These are phyloP conservation scores for Propsilocerus akamusi DNA, from an alignment of 1,140 invertebrate species.

Conservation along the genomic window DNA sequence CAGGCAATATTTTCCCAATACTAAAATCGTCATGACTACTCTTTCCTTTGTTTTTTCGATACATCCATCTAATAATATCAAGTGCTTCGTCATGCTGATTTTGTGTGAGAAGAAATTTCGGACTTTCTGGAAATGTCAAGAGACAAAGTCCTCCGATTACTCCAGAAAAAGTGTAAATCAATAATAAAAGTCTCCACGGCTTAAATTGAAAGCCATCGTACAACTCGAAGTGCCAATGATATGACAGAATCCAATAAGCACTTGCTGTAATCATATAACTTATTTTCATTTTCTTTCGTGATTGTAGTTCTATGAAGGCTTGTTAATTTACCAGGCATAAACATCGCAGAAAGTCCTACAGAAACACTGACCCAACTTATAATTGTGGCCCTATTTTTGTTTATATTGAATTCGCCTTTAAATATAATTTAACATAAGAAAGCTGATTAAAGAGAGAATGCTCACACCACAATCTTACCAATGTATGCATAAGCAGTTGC, in stretches of 20 bases:
- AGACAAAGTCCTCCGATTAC: constrained; percentile 32
- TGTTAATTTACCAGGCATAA: constrained; percentile 21
- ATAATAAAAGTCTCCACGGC: constrained; percentile 42
- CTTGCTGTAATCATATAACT: constrained; percentile 31
- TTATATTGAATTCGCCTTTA: constrained; percentile 9
- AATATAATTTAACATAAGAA: too few relatives aligned
- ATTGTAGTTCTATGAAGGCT: too few relatives aligned
- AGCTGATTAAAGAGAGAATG: neutral
- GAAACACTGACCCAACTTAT: constrained; percentile 24
- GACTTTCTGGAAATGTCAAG: constrained; percentile 39
- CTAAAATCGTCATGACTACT: constrained; percentile 12
- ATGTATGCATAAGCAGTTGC: constrained; percentile 23
- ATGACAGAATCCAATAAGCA: constrained; percentile 34
- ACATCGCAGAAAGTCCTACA: constrained; percentile 22
- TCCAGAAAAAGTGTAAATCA: constrained; percentile 35
- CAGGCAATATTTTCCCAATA: constrained; percentile 9
- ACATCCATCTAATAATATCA: constrained; percentile 28
- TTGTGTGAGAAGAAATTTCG: constrained; percentile 35
- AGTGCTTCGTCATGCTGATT: constrained; percentile 26
- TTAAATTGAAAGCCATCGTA: constrained; percentile 20
- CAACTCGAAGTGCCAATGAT: constrained; percentile 18
- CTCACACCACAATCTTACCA: constrained; percentile 13
- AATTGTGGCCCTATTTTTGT: constrained; percentile 14
- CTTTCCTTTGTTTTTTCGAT: constrained; percentile 27
- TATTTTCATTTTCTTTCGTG: too few relatives aligned